Base-by-base conservation (phyloP, 1,140 invertebrate genomes). In the Galendromus occidentalis region DNA sequence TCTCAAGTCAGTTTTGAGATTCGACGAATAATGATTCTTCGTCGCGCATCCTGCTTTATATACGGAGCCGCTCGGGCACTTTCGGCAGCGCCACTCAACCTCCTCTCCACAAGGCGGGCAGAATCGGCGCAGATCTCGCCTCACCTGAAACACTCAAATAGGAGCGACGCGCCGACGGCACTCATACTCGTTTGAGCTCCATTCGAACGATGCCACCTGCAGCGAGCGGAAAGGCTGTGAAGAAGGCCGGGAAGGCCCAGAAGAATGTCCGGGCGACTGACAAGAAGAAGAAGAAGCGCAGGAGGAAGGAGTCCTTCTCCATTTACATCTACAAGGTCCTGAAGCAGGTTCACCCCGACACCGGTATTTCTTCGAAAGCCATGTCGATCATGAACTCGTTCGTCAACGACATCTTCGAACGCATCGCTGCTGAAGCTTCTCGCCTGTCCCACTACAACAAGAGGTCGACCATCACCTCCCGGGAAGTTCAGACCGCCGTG, bases 331-430 rank as follows among this genome's bases (percentile, higher is more conserved):
- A n/a, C n/a, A n/a, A 71, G 47, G 72, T 75, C 6, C 66, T 74
- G 25, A 75, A 76, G 69, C 72, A 74, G 70, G 75, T 76, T 29
- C 75, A 76, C 47, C 75, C 75, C 7, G 74, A 76, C 66, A 76
- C 75, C 45, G 76, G 76, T n/a, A 74, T 79, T 39, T 76, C 76
- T 14, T 73, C 70, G 42, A 80, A 79, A 71, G 77, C 79, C 39
- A 80, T 79, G 77, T 70, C 70, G 22, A 78, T 79, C 68, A 80
- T 79, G 77, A 79, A 79, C 69, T 75, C 72, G 20, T 79, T 77
- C 70, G 77, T 76, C 59, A 75, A 75, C 64, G 74, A 75, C 67
- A 71, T 75, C n/a, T 75, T 76, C 68, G 74, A 76, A 65, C 65
- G 75, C 63, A 74, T 76, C 64, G 74, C 74, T 18, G 69, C 68